Evolutionary conservation across 2,797 vertebrate genomes (phyloP).

Genomic region (Catostomus latipinnis): DNA sequence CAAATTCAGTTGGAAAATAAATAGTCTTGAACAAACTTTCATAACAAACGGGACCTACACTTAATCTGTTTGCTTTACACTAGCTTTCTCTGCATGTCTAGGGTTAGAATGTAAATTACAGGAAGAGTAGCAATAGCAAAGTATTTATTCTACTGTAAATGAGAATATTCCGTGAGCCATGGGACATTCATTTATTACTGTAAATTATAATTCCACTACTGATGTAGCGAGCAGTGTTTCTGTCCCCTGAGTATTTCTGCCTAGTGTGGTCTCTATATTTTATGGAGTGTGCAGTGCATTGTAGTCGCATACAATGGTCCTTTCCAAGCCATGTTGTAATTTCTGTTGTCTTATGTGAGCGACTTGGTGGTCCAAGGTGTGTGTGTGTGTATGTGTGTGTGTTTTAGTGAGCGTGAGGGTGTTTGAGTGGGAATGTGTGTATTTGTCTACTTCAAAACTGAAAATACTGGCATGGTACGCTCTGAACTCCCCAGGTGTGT

Average conservation of each 20-base stretch:
- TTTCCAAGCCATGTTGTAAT: constrained; percentile 90
- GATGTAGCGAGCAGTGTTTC: constrained; percentile 96
- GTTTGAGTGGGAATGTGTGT: constrained; percentile 63
- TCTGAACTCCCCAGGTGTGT: constrained; percentile 80
- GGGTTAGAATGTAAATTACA: constrained; percentile 98
- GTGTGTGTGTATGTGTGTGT: constrained; percentile 53
- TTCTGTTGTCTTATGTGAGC: constrained; percentile 91
- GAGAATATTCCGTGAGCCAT: constrained; percentile 98
- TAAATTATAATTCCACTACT: constrained; percentile 99
- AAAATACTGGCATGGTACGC: constrained; percentile 94
- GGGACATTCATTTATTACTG: constrained; percentile 98
- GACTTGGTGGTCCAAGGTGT: constrained; percentile 94
- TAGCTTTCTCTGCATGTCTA: constrained; percentile 96
- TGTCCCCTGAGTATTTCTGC: constrained; percentile 90
- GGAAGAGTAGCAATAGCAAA: constrained; percentile 96
- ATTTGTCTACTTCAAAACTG: constrained; percentile 87
- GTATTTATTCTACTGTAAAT: constrained; percentile 99
- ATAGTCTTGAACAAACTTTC: constrained; percentile 99
- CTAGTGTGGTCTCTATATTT: constrained; percentile 87
- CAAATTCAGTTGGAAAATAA: constrained; percentile 75
- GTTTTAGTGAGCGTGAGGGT: constrained; percentile 51
- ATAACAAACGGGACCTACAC: constrained; percentile 99
- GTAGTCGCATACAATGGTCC: constrained; percentile 85
- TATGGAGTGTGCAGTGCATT: constrained; percentile 89
- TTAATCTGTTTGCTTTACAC: constrained; percentile 99